A percentile compares a stretch with the other conserved stretches of the same genome.
Conservation (phyloP, 2,797 vertebrate species). For the Fistularia commersonii region DNA sequence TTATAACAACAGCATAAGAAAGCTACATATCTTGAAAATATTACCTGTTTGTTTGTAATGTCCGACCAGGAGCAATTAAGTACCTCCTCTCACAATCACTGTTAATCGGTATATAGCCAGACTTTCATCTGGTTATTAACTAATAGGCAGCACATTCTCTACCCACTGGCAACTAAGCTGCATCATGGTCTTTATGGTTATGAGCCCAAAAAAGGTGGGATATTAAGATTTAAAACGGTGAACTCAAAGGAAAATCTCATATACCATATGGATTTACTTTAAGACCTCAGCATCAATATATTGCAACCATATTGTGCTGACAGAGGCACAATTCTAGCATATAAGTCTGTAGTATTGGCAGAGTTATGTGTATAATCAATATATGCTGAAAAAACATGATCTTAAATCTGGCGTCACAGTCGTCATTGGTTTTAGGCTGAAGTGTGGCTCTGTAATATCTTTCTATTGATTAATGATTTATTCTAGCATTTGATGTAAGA, state of each 20-base stretch:
- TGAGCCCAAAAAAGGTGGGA: neutral
- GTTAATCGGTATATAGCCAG: constrained; percentile 21
- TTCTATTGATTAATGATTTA: too few species aligned
- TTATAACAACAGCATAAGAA: constrained; percentile 35
- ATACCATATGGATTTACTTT: constrained; percentile 31
- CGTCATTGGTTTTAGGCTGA: neutral
- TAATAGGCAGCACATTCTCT: constrained; percentile 7
- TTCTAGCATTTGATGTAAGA: too few species aligned
- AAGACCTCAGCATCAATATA: constrained; percentile 28
- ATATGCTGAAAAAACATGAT: constrained; percentile 6
- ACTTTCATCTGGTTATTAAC: constrained; percentile 25
- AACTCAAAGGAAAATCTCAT: constrained; percentile 19
- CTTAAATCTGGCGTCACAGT: constrained; percentile 1
- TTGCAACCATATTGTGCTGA: constrained; percentile 30
- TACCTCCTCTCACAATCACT: constrained; percentile 36
- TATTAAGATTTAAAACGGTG: constrained; percentile 10
- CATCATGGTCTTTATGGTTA: neutral
- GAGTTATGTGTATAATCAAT: constrained; percentile 26
- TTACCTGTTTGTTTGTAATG: constrained; percentile 55
- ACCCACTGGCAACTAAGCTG: constrained; percentile 5
- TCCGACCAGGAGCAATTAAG: constrained; percentile 35
- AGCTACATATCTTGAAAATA: constrained; percentile 55
- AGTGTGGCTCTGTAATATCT: too few species aligned
- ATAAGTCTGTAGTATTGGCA: constrained; percentile 20
- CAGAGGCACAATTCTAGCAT: constrained; percentile 21